phyloP scores from a whole-genome alignment of 2,888 invertebrate genomes.

The Scaeva pyrastri region DNA sequence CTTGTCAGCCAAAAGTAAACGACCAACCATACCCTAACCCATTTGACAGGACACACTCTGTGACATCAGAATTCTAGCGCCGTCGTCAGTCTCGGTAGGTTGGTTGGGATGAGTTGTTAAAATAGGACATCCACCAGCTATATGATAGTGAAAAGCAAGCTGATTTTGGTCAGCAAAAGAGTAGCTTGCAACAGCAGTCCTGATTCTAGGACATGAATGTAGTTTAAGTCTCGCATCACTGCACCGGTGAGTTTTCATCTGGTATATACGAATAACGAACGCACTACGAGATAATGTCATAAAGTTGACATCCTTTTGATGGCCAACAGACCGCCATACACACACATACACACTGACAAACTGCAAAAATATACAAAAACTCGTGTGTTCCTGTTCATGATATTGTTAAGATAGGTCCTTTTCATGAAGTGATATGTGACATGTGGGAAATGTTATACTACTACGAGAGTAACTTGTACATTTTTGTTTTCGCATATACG shows the following conservation, averaged over 20 bases:
- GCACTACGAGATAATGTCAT: constrained; percentile 72
- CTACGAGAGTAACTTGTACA: constrained; percentile 51
- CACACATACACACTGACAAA: not conserved
- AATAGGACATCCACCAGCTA: constrained; percentile 28
- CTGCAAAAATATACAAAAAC: constrained; percentile 7
- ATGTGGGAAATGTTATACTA: constrained; percentile 59
- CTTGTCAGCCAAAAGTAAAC: constrained; percentile 54
- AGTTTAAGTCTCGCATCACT: constrained; percentile 54
- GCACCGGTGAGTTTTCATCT: constrained; percentile 70
- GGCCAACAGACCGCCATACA: not conserved
- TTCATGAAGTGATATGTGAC: constrained; percentile 65
- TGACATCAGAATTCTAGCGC: not conserved
- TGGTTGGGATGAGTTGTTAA: not conserved
- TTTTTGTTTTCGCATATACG: constrained; percentile 36
- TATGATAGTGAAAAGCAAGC: constrained; percentile 23
- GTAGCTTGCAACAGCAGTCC: not conserved
- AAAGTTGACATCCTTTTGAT: constrained; percentile 69
- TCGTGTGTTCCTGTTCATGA: constrained; percentile 18
- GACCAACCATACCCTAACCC: not conserved
- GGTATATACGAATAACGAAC: constrained; percentile 42
- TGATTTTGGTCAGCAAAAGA: constrained; percentile 48
- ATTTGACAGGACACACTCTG: not conserved
- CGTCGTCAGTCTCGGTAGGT: too few relatives aligned
- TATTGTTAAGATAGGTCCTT: constrained; percentile 47
- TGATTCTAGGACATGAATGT: constrained; percentile 20